These are phyloP conservation scores for Tonatia bakeri DNA, from an alignment of 2,113 vertebrate species.

Conservation along the genomic window DNA sequence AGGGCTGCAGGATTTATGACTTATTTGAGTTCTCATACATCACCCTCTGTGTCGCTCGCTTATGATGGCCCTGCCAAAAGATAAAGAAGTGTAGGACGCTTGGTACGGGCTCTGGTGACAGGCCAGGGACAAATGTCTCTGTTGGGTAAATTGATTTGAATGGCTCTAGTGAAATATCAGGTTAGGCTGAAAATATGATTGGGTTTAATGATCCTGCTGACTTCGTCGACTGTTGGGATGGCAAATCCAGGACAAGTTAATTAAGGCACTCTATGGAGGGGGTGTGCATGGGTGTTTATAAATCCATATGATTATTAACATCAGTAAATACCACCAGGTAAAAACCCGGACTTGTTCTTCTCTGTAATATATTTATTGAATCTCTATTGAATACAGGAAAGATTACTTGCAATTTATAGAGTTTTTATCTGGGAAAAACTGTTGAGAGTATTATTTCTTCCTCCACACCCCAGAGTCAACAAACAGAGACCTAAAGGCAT, in stretches of 20 bases:
- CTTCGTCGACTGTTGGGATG: constrained; percentile 74
- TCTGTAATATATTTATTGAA: constrained; percentile 66
- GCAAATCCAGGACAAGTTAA: constrained; percentile 76
- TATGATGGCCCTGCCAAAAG: constrained; percentile 88
- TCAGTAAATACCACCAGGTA: constrained; percentile 64
- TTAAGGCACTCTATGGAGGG: constrained; percentile 67
- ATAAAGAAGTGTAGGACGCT: constrained; percentile 86
- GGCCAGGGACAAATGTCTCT: constrained; percentile 84
- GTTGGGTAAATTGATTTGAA: constrained; percentile 87
- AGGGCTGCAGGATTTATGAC: constrained; percentile 82
- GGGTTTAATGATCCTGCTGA: constrained; percentile 79
- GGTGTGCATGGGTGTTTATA: constrained; percentile 52
- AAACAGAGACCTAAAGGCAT: constrained; percentile 64
- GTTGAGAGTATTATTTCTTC: constrained; percentile 72
- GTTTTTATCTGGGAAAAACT: constrained; percentile 77
- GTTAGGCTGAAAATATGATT: constrained; percentile 81
- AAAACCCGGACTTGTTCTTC: constrained; percentile 57
- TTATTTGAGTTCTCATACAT: constrained; percentile 86
- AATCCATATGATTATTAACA: constrained; percentile 73
- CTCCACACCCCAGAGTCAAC: constrained; percentile 48
- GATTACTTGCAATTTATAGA: constrained; percentile 75
- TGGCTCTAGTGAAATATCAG: constrained; percentile 83
- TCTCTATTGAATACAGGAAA: constrained; percentile 68
- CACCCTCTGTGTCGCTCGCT: constrained; percentile 81
- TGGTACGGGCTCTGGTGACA: constrained; percentile 83